Evolutionary conservation across 2,113 vertebrate genomes (phyloP).

Genomic region (Gopherus evgoodei): DNA sequence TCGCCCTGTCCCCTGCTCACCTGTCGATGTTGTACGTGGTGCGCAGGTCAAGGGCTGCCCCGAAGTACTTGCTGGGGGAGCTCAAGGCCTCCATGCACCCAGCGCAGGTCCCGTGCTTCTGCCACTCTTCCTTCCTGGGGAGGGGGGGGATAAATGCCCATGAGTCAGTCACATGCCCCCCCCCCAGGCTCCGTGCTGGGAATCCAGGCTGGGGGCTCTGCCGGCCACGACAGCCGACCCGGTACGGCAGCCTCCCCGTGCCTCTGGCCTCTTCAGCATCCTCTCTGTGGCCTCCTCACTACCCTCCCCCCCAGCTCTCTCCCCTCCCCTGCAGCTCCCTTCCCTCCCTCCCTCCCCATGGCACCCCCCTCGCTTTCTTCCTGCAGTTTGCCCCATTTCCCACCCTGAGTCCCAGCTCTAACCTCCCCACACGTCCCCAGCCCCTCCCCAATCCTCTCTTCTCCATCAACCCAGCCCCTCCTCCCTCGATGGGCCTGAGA

Average conservation of each 20-base stretch:
- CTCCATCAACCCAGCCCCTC: no score
- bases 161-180: neutral
- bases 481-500: neutral
- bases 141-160: neutral
- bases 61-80: slow-evolving; percentile 14
- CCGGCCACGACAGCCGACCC: no score
- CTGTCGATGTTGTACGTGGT: neutral
- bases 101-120: slow-evolving; percentile 14
- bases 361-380: neutral
- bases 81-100: neutral
- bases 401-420: no score
- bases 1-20: neutral
- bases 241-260: no score
- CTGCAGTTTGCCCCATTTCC: neutral
- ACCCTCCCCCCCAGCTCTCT: fast-evolving
- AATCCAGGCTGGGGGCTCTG: neutral
- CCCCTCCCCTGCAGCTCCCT: no score
- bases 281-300: neutral
- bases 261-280: no score
- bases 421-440: no score
- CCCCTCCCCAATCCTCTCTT: no score
- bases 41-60: neutral
- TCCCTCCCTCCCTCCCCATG: no score
- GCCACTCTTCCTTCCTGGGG: slow-evolving; percentile 13
- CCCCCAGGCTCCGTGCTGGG: neutral